Evolutionary conservation across 2,113 vertebrate species (phyloP).

Genomic region (Polypterus senegalus): DNA sequence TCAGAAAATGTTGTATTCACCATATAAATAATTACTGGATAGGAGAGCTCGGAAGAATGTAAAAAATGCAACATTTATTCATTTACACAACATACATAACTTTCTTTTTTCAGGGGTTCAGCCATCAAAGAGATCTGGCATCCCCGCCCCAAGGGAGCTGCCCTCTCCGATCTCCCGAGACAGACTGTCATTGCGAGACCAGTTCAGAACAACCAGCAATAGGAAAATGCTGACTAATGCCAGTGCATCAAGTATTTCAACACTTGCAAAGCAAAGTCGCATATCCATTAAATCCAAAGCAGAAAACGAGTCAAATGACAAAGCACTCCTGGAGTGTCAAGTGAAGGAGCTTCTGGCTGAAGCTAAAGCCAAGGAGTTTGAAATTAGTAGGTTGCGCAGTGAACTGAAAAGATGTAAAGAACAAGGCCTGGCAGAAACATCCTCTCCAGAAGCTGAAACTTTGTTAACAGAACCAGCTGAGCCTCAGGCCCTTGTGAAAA

Average conservation of each 20-base stretch:
- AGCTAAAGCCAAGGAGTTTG: slow-evolving; percentile 82
- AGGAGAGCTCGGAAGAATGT: no score
- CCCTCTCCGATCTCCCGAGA: slow-evolving; percentile 59
- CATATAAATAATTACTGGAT: no score
- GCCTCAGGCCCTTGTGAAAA: slow-evolving; percentile 51
- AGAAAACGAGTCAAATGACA: slow-evolving; percentile 62
- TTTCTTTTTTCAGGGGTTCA: slow-evolving; percentile 47
- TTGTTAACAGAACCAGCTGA: slow-evolving; percentile 35
- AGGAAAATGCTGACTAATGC: slow-evolving; percentile 73
- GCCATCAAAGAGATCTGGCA: slow-evolving; percentile 72
- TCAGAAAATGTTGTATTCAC: no score
- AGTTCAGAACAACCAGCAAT: slow-evolving; percentile 37
- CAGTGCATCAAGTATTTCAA: slow-evolving; percentile 67
- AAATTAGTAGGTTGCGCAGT: slow-evolving; percentile 77
- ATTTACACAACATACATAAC: background rate
- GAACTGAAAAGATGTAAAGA: slow-evolving; percentile 72
- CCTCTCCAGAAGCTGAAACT: slow-evolving; percentile 28
- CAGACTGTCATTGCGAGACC: slow-evolving; percentile 58
- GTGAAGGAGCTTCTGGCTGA: slow-evolving; percentile 85
- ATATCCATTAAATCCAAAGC: slow-evolving; percentile 53
- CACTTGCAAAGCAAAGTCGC: slow-evolving; percentile 66
- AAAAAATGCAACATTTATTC: no score
- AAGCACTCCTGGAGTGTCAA: slow-evolving; percentile 68
- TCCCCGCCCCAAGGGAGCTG: slow-evolving; percentile 77
- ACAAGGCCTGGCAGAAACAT: slow-evolving; percentile 37